Conservation (phyloP, 2,888 invertebrate species). For the Chloromyia formosa region DNA sequence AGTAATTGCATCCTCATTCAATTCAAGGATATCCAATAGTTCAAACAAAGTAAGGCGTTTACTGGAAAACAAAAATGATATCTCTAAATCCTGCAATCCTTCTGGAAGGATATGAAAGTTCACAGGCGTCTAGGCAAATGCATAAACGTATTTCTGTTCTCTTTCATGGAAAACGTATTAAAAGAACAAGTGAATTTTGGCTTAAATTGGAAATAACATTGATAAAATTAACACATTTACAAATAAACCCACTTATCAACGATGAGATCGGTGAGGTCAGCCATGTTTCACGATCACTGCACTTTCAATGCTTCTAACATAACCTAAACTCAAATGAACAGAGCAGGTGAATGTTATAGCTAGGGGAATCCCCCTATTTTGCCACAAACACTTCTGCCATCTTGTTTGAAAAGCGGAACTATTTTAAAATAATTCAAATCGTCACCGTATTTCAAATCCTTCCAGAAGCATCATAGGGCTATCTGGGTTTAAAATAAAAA, state of each 20-base stretch:
- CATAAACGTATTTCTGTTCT: neutral
- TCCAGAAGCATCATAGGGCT: neutral
- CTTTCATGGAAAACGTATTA: neutral
- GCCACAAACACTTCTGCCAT: neutral
- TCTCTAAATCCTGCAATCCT: neutral
- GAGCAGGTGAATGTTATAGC: neutral
- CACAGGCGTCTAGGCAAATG: neutral
- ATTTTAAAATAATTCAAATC: neutral
- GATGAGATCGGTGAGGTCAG: neutral
- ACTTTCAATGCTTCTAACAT: slow-evolving; percentile 1
- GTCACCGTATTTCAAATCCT: neutral
- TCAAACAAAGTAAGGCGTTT: neutral
- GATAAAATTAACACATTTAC: neutral
- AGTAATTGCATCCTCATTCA: too few relatives aligned
- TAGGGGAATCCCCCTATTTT: neutral
- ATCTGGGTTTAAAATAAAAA: too few relatives aligned
- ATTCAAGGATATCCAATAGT: too few relatives aligned
- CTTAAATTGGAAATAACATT: neutral
- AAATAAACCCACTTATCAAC: neutral
- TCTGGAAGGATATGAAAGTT: slow-evolving; percentile 6
- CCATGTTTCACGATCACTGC: neutral
- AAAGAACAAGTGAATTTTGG: too few relatives aligned
- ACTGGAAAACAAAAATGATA: neutral
- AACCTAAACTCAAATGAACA: neutral
- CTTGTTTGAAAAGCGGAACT: neutral